Evolutionary conservation across 1,140 invertebrate genomes (phyloP), one percentile per base, ranked within the genome.

Genomic region (Cydia pomonella): DNA sequence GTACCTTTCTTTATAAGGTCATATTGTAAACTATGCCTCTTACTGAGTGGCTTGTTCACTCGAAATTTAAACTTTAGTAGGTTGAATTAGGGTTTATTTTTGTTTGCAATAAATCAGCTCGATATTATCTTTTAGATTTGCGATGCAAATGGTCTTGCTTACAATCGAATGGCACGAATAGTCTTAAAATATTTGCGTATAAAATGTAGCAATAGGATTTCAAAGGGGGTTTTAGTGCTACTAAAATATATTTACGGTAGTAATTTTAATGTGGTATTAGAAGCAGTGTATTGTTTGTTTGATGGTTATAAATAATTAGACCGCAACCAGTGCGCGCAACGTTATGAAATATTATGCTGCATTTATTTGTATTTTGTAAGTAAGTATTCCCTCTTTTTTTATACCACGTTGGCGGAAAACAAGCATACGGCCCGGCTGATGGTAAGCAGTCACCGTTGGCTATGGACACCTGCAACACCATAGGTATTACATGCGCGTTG

Each of bases 181-280:
- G 47, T 50, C 47, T 18, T 23, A 23, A 59, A 59, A 59, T 59
- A 59, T 59, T 59, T 59, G 53, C 53, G 21, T n/a, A 59, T 59
- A 23, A 59, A 59, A 59, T 59, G 53, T 59, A 23, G 18, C 21
- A 59, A 53, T 18, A 16, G 13, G 7, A 23, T 59, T 59, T 59
- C 53, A 23, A 59, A 59, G 21, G 21, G 53, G 10, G n/a, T 18
- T 59, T 59, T 59, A 59, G 53, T 59, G 53, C 16, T 23, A 59
- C 18, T 59, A 59, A 59, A 53, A 21, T 53, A 12, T 59, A 59
- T 59, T 59, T 21, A 59, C 53, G 53, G 53, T 23, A 23, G 21
- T 59, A 59, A 59, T 59, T 59, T 59, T 59, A 59, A 59, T 59
- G 53, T 53, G 50, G n/a, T 59, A 59, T 59, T 59, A 59, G 53